Percentiles rank a stretch among this genome's conserved stretches.
Conservation (phyloP, 92 coral and sea anemone genomes). For the Muricea muricata region DNA sequence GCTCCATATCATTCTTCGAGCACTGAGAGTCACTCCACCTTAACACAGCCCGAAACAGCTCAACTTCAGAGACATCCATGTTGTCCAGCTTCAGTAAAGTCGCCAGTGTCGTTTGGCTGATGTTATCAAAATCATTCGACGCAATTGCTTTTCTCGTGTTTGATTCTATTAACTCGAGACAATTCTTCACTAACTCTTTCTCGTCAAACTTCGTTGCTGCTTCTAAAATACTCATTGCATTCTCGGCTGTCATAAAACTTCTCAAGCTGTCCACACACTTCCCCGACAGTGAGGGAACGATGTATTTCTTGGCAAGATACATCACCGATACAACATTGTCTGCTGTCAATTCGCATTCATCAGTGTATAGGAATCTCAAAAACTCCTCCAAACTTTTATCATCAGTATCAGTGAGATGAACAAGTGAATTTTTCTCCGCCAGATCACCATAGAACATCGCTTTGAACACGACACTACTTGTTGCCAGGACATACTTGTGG, state of each 20-base stretch:
- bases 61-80: conserved; percentile 59
- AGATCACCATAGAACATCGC: conserved; percentile 68
- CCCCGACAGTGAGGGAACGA: conserved; percentile 64
- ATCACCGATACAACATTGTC: conserved; percentile 64
- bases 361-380: conserved; percentile 67
- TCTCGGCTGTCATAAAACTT: conserved; percentile 51
- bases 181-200: conserved; percentile 58
- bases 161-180: conserved; percentile 66
- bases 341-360: conserved; percentile 63
- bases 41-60: conserved; percentile 66
- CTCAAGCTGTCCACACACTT: conserved; percentile 55
- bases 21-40: conserved; percentile 70
- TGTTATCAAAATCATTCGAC: conserved; percentile 52
- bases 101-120: conserved; percentile 65
- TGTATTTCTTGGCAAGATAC: conserved; percentile 72
- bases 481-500: conserved; percentile 65
- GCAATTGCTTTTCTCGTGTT: conserved; percentile 54
- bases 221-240: conserved; percentile 59
- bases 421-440: conserved; percentile 58
- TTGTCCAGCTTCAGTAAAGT: conserved; percentile 62
- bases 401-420: conserved; percentile 70
- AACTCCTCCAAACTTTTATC: conserved; percentile 62
- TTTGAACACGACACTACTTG: conserved; percentile 67
- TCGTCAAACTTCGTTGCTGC: conserved; percentile 63
- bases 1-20: conserved; percentile 43